Conservation (phyloP, 1,140 invertebrate genomes). For the Grapholita molesta region DNA sequence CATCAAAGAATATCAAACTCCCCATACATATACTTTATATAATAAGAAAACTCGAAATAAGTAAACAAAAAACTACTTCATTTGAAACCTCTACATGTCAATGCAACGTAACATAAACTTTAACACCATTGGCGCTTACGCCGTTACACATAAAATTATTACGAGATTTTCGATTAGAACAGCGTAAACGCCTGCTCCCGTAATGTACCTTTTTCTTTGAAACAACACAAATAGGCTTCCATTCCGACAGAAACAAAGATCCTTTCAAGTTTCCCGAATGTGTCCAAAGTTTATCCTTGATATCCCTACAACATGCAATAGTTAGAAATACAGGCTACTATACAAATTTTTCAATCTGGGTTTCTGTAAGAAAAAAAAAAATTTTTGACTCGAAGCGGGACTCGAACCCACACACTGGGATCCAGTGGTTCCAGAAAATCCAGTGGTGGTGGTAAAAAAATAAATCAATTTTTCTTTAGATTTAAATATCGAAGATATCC, state of each 20-base stretch:
- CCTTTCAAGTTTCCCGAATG: background rate
- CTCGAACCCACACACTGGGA: no score
- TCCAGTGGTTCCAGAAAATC: no score
- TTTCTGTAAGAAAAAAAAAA: no score
- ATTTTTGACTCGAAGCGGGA: no score
- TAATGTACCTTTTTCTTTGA: background rate
- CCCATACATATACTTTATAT: background rate
- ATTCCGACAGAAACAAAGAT: background rate
- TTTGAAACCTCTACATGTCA: background rate
- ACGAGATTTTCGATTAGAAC: background rate
- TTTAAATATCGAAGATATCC: no score
- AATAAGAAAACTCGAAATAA: background rate
- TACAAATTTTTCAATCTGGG: no score
- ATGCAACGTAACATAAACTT: background rate
- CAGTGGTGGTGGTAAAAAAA: no score
- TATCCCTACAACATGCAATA: background rate
- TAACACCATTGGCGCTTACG: background rate
- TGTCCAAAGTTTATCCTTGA: background rate
- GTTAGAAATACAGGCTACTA: background rate
- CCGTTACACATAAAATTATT: background rate
- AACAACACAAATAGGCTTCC: background rate
- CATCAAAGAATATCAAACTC: background rate
- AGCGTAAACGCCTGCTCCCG: background rate
- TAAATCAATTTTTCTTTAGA: no score
- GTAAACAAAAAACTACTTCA: background rate